Percentiles rank a stretch among this genome's conserved stretches.
phyloP scores from a whole-genome alignment of 2,113 vertebrate genomes.

The Archocentrus centrarchus region DNA sequence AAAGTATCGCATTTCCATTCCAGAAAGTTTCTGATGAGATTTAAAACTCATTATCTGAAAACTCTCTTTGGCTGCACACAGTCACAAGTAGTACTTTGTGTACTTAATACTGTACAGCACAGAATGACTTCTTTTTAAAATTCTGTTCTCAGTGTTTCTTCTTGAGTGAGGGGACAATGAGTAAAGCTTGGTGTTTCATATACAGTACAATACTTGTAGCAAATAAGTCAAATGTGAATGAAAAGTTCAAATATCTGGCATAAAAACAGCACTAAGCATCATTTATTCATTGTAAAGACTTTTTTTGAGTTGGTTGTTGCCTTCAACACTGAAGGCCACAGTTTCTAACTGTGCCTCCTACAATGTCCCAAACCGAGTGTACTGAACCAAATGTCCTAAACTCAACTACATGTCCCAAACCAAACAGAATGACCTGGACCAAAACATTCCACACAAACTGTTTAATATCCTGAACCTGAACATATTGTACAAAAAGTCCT shows the following conservation, averaged over 20 bases:
- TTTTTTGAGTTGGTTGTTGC: not conserved
- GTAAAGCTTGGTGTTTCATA: not conserved
- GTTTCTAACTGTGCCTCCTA: too few species aligned
- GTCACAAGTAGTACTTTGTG: not conserved
- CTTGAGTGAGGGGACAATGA: not conserved
- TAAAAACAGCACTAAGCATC: not conserved
- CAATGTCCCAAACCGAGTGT: too few species aligned
- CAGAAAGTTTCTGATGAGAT: not conserved
- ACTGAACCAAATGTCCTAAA: too few species aligned
- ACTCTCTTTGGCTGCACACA: not conserved
- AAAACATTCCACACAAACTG: too few species aligned
- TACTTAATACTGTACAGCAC: not conserved
- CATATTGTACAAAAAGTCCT: not conserved
- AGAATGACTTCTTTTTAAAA: not conserved
- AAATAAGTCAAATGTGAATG: not conserved
- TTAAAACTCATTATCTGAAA: slow-evolving; percentile 6
- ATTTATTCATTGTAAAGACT: not conserved
- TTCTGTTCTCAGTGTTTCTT: not conserved
- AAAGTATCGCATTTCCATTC: not conserved
- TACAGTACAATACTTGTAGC: not conserved
- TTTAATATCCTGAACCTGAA: too few species aligned
- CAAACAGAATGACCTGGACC: too few species aligned
- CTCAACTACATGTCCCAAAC: too few species aligned
- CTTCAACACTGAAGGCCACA: too few species aligned
- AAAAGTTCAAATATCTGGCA: not conserved